Evolutionary conservation across 1,140 invertebrate species (phyloP), one percentile per base, ranked within the genome.

Genomic region (Phortica variegata): DNA sequence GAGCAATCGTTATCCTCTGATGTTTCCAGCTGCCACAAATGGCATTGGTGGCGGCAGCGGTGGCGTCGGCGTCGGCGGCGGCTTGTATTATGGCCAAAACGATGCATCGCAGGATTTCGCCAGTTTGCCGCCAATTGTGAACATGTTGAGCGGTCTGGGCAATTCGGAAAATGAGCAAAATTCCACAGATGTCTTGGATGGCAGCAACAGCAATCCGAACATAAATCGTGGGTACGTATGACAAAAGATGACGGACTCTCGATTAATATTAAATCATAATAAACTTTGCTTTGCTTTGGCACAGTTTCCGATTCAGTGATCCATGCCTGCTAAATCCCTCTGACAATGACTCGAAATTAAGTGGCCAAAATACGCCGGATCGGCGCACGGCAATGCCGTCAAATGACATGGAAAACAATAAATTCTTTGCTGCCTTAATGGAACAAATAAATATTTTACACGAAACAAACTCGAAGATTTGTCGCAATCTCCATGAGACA

Each of bases 381-480:
- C 55, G 59, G 41, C 60, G 63, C n/a, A 70, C 57, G 53, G 56
- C 33, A 68, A 59, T 37, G 43, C 15, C 50, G 15, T 13, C 23
- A 23, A 60, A 58, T 33, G 65, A 54, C 39, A 65, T 52, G 29
- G 54, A 48, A 50, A 71, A 72, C 47, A 76, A 75, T 46, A 76
- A 75, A 45, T 65, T 75, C 21, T 65, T 76, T 41, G 55, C 57
- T 5, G 61, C 69, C 0, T 21, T 76, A 18, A 73, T 76, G 65
- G 69, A 76, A 38, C 73, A 76, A 50, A 76, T 76, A 29, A 73
- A 74, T 39, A 47, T 76, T 23, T 34, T 76, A 47, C 74, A 76
- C 13, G 74, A 76, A 43, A 76, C 74, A 12, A 76, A 76, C 43
- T 70, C 73, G n/a, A 76, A 75, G 58, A 75, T 76, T 42, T 76